Evolutionary conservation across 2,888 invertebrate species (phyloP).

Genomic region (Chrysolina americana): DNA sequence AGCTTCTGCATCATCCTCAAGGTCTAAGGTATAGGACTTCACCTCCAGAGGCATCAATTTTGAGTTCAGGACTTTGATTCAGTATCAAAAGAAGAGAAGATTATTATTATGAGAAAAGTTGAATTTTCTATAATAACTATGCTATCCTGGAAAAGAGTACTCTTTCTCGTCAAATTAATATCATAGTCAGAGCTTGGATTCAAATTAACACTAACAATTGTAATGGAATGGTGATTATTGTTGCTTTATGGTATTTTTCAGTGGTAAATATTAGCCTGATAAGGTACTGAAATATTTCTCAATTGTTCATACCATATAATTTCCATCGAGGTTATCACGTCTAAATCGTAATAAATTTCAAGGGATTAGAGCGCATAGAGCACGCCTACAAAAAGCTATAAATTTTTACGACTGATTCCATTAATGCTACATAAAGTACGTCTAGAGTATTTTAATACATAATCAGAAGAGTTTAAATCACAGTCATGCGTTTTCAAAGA

Average conservation of each 20-base stretch:
- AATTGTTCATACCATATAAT: conserved; percentile 9
- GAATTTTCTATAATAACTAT: too few species aligned
- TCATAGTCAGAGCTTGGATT: neutral
- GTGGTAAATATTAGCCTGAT: conserved; percentile 16
- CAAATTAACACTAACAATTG: neutral
- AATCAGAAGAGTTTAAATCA: conserved; percentile 9
- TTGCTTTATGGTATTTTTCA: neutral
- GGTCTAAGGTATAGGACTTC: too few species aligned
- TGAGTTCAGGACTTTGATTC: too few species aligned
- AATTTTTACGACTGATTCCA: conserved; percentile 16
- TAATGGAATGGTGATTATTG: neutral
- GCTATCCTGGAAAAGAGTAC: too few species aligned
- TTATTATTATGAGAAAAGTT: too few species aligned
- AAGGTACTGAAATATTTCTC: conserved; percentile 15
- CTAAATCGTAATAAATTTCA: conserved; percentile 2
- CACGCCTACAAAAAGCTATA: conserved; percentile 9
- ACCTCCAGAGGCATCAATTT: too few species aligned
- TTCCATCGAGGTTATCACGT: conserved; percentile 17
- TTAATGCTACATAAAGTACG: conserved; percentile 15
- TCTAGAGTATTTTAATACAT: conserved; percentile 9
- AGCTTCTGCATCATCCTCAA: too few species aligned
- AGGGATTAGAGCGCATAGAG: conserved; percentile 4
- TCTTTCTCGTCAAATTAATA: too few species aligned
- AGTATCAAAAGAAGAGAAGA: too few species aligned
- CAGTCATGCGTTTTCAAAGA: neutral